Percentiles rank a stretch among this genome's conserved stretches.
These are phyloP conservation scores for Campoplex capitator DNA, from an alignment of 2,888 invertebrate genomes.

Conservation along the genomic window DNA sequence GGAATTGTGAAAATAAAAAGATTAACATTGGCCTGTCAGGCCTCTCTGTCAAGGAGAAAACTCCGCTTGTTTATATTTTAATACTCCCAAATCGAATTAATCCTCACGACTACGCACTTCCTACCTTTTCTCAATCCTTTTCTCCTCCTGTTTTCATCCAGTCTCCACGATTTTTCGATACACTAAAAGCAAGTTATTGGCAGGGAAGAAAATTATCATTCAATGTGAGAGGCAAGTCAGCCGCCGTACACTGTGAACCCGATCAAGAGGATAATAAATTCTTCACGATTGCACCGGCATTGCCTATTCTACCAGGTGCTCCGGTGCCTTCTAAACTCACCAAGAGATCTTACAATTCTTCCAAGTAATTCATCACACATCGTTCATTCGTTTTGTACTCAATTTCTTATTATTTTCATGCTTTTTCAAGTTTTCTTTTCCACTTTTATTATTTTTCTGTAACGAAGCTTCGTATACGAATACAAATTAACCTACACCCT, in stretches of 20 bases:
- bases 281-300: constrained; percentile 82
- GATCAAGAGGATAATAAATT: constrained; percentile 77
- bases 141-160: neutral
- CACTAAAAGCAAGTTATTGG: constrained; percentile 24
- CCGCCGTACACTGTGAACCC: constrained; percentile 71
- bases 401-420: neutral
- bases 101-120: neutral
- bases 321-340: constrained; percentile 80
- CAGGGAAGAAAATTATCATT: constrained; percentile 78
- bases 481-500: neutral
- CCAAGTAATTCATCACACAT: constrained; percentile 75
- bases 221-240: constrained; percentile 78
- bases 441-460: neutral
- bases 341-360: constrained; percentile 79
- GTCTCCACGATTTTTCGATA: neutral
- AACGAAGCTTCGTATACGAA: neutral
- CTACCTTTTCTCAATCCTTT: neutral
- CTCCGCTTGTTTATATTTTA: neutral
- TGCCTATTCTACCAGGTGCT: constrained; percentile 82
- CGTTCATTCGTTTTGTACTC: neutral
- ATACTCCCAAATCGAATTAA: constrained; percentile 29
- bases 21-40: neutral
- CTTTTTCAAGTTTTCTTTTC: neutral
- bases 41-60: neutral
- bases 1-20: neutral